These are phyloP conservation scores for Callyntrura guangdongensis DNA, from an alignment of 2,888 invertebrate genomes.

Conservation along the genomic window DNA sequence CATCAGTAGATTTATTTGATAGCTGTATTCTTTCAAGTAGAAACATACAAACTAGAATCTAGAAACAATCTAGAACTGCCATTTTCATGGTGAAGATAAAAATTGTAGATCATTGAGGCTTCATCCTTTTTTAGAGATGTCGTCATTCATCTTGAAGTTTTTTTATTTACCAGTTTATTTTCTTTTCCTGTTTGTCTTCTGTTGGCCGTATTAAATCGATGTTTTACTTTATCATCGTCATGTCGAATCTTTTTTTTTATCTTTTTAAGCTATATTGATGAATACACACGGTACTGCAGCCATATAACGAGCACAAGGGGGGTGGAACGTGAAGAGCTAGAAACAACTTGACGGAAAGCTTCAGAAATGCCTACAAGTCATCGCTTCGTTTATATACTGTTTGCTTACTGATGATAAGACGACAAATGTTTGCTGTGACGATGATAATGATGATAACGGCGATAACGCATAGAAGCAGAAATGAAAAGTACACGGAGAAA, in stretches of 20 bases:
- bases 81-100: too few relatives aligned
- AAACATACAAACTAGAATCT: too few relatives aligned
- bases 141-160: background rate
- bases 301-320: background rate
- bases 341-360: too few relatives aligned
- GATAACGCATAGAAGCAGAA: constrained; percentile 58
- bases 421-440: constrained; percentile 4
- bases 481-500: constrained; percentile 55
- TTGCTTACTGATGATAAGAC: constrained; percentile 21
- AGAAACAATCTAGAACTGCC: too few relatives aligned
- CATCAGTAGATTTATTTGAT: too few relatives aligned
- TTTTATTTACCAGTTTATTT: constrained; percentile 1
- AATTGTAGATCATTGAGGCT: too few relatives aligned
- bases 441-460: constrained; percentile 20
- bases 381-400: background rate
- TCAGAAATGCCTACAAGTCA: background rate
- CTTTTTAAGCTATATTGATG: background rate
- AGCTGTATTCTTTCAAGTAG: too few relatives aligned
- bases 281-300: background rate
- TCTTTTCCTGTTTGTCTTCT: background rate
- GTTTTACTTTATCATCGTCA: background rate
- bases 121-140: background rate
- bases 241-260: background rate
- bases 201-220: background rate
- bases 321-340: background rate